phyloP scores from a whole-genome alignment of 2,888 invertebrate species.

The Clivina fossor region DNA sequence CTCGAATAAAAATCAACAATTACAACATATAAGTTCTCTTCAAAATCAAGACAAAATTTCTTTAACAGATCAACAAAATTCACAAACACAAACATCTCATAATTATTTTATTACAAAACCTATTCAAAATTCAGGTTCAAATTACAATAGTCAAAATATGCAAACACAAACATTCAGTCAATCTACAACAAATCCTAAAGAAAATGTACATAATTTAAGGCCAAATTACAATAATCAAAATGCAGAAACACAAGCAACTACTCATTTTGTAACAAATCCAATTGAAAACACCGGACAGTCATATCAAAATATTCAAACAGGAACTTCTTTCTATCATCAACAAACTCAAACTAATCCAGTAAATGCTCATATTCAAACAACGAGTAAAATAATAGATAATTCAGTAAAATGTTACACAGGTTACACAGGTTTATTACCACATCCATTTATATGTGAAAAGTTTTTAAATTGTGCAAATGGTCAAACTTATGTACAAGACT shows the following conservation, averaged over 20 bases:
- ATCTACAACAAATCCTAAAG: too few relatives aligned
- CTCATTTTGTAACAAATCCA: neutral
- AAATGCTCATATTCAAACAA: neutral
- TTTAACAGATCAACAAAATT: too few relatives aligned
- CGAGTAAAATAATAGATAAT: too few relatives aligned
- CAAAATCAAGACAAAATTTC: too few relatives aligned
- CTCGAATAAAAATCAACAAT: conserved; percentile 31
- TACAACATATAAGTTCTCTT: too few relatives aligned
- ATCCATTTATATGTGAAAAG: conserved; percentile 64
- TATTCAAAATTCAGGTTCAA: neutral
- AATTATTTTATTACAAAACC: neutral
- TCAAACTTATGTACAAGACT: conserved; percentile 56
- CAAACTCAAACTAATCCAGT: neutral
- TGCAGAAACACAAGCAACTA: neutral
- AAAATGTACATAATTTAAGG: neutral
- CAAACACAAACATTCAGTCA: too few relatives aligned
- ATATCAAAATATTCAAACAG: neutral
- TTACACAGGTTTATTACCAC: conserved; percentile 59
- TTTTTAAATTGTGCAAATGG: conserved; percentile 66
- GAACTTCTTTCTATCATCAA: too few relatives aligned
- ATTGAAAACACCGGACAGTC: neutral
- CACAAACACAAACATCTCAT: neutral
- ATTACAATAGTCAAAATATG: neutral
- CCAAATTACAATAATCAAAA: neutral
- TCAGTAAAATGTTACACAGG: conserved; percentile 53